Conservation (phyloP, 1,140 invertebrate species). For the Colletes latitarsis region DNA sequence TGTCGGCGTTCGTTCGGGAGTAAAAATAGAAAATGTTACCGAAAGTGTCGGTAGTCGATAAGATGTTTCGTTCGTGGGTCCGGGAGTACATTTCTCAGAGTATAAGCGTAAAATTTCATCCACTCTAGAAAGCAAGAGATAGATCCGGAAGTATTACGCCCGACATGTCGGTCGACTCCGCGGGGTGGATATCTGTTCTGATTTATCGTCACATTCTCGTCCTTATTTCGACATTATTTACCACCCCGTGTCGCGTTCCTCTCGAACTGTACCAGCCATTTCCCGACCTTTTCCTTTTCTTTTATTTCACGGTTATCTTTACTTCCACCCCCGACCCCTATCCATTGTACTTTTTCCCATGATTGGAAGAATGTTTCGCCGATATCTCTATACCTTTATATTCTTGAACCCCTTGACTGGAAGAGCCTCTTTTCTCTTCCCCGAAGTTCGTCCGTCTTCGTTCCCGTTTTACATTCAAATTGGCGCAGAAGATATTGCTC, state of each 20-base stretch:
- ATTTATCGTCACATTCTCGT: conserved; percentile 55
- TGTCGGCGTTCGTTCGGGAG: neutral
- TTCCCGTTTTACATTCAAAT: conserved; percentile 22
- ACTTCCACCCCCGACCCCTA: neutral
- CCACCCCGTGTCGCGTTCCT: neutral
- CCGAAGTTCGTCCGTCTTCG: neutral
- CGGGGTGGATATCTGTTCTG: conserved; percentile 41
- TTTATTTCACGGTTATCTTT: neutral
- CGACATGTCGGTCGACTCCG: conserved; percentile 42
- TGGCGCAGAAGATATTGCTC: conserved; percentile 28
- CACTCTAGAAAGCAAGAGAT: conserved; percentile 31
- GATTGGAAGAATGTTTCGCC: conserved; percentile 3
- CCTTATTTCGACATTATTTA: conserved; percentile 65
- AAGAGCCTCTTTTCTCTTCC: neutral
- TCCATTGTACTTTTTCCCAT: neutral
- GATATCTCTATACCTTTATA: conserved; percentile 1
- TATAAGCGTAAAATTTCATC: conserved; percentile 37
- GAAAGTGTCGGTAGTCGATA: conserved; percentile 10
- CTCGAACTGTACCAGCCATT: neutral
- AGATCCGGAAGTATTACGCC: conserved; percentile 52
- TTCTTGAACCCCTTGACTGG: neutral
- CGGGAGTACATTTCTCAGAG: conserved; percentile 10
- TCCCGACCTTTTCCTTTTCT: neutral
- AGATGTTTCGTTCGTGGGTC: neutral
- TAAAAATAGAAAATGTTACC: conserved; percentile 9